phyloP scores from a whole-genome alignment of 1,140 invertebrate species.

The Macrobrachium rosenbergii region DNA sequence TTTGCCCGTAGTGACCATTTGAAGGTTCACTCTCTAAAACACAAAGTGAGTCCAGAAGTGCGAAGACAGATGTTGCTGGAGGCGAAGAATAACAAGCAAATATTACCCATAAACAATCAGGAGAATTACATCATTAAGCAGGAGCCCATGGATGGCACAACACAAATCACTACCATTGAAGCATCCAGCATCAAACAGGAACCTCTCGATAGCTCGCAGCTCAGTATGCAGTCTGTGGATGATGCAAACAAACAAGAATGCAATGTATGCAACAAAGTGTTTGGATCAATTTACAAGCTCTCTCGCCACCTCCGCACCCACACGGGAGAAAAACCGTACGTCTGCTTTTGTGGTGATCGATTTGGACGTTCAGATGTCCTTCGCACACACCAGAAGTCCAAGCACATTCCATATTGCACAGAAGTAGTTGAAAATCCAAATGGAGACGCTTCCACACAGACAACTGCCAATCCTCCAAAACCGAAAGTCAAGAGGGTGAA shows the following conservation, averaged over 20 bases:
- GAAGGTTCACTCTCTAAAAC: slow-evolving; percentile 36
- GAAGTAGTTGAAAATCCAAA: background rate
- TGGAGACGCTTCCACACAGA: background rate
- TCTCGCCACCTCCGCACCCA: slow-evolving; percentile 46
- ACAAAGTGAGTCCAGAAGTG: slow-evolving; percentile 45
- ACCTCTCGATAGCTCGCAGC: background rate
- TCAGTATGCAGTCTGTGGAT: background rate
- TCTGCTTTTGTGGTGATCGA: slow-evolving; percentile 48
- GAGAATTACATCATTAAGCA: slow-evolving; percentile 9
- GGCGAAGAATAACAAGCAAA: slow-evolving; percentile 35
- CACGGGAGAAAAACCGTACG: slow-evolving; percentile 47
- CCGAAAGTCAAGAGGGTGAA: slow-evolving; percentile 41
- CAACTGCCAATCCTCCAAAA: background rate
- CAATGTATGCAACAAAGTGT: slow-evolving; percentile 39
- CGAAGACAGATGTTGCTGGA: slow-evolving; percentile 34
- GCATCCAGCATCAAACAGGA: slow-evolving; percentile 3
- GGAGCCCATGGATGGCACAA: background rate
- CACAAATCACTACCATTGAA: background rate
- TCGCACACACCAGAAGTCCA: slow-evolving; percentile 47
- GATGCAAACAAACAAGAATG: slow-evolving; percentile 35
- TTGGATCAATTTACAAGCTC: slow-evolving; percentile 53
- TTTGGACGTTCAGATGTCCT: slow-evolving; percentile 48
- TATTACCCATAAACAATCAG: background rate
- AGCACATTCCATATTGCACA: slow-evolving; percentile 36
- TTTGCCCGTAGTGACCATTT: slow-evolving; percentile 39